These are phyloP conservation scores for Erethizon dorsatum DNA, from an alignment of 2,797 vertebrate species.

Conservation along the genomic window DNA sequence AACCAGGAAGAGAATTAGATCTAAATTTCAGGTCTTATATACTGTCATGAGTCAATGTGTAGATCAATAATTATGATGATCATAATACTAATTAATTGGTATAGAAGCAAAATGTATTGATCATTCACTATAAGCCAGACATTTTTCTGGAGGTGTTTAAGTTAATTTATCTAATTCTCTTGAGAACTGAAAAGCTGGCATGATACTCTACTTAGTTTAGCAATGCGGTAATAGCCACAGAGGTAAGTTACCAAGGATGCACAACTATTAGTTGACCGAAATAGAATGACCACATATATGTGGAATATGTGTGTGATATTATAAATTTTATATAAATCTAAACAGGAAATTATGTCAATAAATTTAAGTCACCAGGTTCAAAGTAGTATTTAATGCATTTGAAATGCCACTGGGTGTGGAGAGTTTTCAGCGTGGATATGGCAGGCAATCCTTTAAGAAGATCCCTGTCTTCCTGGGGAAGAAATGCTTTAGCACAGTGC, in stretches of 20 bases:
- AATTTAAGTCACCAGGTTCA: background rate
- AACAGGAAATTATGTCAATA: background rate
- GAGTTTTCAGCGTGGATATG: background rate
- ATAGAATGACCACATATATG: background rate
- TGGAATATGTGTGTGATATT: background rate
- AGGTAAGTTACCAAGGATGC: background rate
- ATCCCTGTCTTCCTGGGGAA: background rate
- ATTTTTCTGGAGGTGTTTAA: background rate
- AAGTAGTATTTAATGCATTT: conserved; percentile 10
- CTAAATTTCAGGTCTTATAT: background rate
- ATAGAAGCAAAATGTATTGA: background rate
- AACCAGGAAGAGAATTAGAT: background rate
- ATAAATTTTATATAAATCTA: background rate
- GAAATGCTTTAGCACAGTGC: background rate
- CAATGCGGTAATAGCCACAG: background rate
- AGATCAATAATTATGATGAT: background rate
- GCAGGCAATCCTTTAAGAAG: background rate
- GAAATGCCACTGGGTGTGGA: background rate
- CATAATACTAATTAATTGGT: background rate
- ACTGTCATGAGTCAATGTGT: background rate
- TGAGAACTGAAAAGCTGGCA: background rate
- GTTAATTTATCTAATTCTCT: conserved; percentile 14
- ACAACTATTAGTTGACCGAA: background rate
- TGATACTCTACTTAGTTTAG: background rate
- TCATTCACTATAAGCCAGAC: background rate